phyloP scores from a whole-genome alignment of 2,113 vertebrate species.

The Rhinoptilus africanus region DNA sequence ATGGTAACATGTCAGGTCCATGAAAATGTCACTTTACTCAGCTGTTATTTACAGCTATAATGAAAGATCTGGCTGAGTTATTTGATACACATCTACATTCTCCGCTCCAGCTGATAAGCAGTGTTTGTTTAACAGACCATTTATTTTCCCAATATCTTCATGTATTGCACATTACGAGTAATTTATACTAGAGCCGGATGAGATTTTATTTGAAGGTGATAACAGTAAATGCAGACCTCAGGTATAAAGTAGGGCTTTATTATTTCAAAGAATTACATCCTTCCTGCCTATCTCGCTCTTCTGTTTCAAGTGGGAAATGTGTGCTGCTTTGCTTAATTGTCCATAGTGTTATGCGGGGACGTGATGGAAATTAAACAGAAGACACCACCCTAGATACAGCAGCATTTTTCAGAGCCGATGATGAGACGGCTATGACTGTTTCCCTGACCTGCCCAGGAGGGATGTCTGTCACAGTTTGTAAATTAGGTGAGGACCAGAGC shows the following conservation, averaged over 20 bases:
- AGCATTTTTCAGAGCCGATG: neutral
- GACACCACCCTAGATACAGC: neutral
- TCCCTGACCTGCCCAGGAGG: neutral
- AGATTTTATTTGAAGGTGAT: slow-evolving; percentile 53
- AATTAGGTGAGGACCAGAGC: neutral
- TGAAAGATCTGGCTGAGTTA: slow-evolving; percentile 53
- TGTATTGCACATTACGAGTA: slow-evolving; percentile 1
- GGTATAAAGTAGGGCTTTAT: slow-evolving; percentile 40
- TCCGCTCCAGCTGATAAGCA: slow-evolving; percentile 19
- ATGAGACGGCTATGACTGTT: neutral
- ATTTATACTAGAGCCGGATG: slow-evolving; percentile 36
- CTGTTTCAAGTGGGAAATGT: neutral
- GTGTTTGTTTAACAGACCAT: slow-evolving; percentile 54
- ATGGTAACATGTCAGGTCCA: slow-evolving; percentile 21
- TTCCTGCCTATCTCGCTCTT: neutral
- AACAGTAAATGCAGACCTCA: slow-evolving; percentile 45
- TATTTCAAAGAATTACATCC: slow-evolving; percentile 35
- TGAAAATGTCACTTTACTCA: slow-evolving; percentile 61
- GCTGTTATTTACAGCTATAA: slow-evolving; percentile 60
- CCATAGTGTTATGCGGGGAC: neutral
- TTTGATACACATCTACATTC: slow-evolving; percentile 36
- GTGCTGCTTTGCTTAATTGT: neutral
- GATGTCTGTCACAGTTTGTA: neutral
- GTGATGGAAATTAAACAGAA: neutral
- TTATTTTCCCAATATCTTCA: slow-evolving; percentile 48